phyloP scores from a whole-genome alignment of 2,797 vertebrate species.

The Alauda arvensis region DNA sequence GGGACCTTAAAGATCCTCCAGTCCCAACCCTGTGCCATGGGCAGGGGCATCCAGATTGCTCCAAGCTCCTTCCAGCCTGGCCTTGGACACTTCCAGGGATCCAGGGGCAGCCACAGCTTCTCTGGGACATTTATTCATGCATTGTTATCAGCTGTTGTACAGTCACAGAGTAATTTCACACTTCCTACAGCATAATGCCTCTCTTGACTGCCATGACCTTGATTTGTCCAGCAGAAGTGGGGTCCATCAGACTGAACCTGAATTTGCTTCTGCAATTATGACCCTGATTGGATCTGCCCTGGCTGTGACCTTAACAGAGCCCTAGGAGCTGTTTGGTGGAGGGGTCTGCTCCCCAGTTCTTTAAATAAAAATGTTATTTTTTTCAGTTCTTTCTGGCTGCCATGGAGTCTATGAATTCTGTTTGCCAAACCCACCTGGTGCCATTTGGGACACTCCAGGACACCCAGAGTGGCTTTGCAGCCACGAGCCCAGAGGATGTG shows the following conservation, averaged over 20 bases:
- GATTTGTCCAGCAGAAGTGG: not conserved
- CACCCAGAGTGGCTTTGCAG: not conserved
- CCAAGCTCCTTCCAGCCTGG: rapidly evolving
- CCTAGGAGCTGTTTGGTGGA: not conserved
- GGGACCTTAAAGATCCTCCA: not conserved
- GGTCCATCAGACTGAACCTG: not conserved
- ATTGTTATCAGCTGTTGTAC: not conserved
- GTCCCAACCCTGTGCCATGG: not conserved
- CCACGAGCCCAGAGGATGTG: rapidly evolving
- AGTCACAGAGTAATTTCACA: not conserved
- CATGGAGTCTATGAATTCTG: rapidly evolving
- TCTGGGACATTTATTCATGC: not conserved
- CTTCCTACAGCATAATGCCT: not conserved
- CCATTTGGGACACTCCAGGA: not conserved
- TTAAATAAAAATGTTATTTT: not conserved
- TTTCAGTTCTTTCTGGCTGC: not conserved
- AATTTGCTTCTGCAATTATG: not conserved
- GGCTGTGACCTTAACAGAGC: not conserved
- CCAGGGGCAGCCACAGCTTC: not conserved
- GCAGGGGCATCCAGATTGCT: not conserved
- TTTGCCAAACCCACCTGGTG: not conserved
- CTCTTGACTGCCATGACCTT: not conserved
- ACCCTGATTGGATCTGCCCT: not conserved
- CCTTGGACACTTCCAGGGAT: not conserved
- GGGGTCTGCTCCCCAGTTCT: not conserved